Percentiles rank a stretch among this genome's conserved stretches.
phyloP scores from a whole-genome alignment of 2,113 vertebrate species.

The Hippocampus abdominalis region DNA sequence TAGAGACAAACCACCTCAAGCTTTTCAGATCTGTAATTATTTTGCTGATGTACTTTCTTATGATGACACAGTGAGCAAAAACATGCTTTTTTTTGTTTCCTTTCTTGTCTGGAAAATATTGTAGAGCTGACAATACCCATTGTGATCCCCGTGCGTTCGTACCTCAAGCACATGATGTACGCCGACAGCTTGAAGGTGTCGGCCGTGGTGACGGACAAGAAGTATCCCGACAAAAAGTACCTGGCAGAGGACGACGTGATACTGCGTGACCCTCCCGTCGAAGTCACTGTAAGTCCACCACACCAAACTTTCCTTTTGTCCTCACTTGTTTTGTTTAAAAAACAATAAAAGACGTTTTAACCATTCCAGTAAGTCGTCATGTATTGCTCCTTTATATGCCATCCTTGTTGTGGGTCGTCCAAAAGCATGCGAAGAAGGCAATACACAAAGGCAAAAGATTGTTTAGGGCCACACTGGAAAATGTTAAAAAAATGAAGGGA shows the following conservation, averaged over 20 bases:
- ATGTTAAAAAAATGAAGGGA: too few relatives aligned
- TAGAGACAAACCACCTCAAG: too few relatives aligned
- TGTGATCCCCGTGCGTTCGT: conserved; percentile 72
- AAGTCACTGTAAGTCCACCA: conserved; percentile 58
- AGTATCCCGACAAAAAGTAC: conserved; percentile 24
- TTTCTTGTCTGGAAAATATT: background rate
- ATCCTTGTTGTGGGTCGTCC: too few relatives aligned
- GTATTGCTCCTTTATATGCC: too few relatives aligned
- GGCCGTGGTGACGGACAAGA: conserved; percentile 49
- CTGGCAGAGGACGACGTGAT: conserved; percentile 72
- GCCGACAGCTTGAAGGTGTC: conserved; percentile 75
- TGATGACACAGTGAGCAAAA: too few relatives aligned
- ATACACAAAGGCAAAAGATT: too few relatives aligned
- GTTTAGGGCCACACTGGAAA: too few relatives aligned
- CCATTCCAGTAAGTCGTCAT: background rate
- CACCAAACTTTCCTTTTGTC: background rate
- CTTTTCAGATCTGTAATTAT: too few relatives aligned
- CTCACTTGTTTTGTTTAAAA: too few relatives aligned
- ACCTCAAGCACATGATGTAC: conserved; percentile 63
- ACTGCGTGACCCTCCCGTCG: conserved; percentile 61
- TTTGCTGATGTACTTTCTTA: conserved; percentile 10
- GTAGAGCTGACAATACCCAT: conserved; percentile 75
- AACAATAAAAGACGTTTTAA: too few relatives aligned
- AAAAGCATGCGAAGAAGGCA: too few relatives aligned
- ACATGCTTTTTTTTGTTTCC: too few relatives aligned